These are phyloP conservation scores for Neotragus pygmaeus DNA, from an alignment of 2,113 vertebrate species.

Conservation along the genomic window DNA sequence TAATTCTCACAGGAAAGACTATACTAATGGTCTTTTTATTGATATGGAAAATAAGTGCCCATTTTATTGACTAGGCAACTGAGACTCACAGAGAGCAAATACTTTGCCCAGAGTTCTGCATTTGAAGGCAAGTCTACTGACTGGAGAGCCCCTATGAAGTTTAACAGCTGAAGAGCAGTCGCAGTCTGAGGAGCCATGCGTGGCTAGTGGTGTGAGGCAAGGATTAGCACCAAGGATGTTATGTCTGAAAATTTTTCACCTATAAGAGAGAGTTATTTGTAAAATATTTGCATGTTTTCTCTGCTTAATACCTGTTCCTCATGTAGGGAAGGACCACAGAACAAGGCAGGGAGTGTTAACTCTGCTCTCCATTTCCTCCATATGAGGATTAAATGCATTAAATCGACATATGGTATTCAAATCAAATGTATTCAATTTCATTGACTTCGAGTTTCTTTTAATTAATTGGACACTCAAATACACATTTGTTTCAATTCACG, in stretches of 20 bases:
- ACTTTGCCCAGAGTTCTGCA: background rate
- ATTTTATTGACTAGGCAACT: background rate
- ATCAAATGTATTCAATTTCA: constrained; percentile 41
- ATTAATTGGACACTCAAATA: constrained; percentile 43
- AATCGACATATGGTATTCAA: constrained; percentile 32
- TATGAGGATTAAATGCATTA: background rate
- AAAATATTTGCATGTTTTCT: background rate
- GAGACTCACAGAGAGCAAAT: background rate
- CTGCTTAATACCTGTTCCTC: background rate
- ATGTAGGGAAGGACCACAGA: background rate
- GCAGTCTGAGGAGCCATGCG: background rate
- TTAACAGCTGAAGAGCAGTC: background rate
- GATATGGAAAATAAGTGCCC: background rate
- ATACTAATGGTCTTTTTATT: background rate
- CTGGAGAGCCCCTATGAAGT: background rate
- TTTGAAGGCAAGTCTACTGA: background rate
- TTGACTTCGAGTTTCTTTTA: constrained; percentile 30
- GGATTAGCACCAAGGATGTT: background rate
- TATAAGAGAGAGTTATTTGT: background rate
- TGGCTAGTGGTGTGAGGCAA: background rate
- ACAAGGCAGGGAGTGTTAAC: background rate
- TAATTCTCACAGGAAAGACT: background rate
- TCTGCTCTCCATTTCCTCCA: background rate
- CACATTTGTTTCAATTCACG: constrained; percentile 28
- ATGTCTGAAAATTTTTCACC: background rate